Base-by-base conservation (phyloP, 2,888 invertebrate species). In the Nebria salina region DNA sequence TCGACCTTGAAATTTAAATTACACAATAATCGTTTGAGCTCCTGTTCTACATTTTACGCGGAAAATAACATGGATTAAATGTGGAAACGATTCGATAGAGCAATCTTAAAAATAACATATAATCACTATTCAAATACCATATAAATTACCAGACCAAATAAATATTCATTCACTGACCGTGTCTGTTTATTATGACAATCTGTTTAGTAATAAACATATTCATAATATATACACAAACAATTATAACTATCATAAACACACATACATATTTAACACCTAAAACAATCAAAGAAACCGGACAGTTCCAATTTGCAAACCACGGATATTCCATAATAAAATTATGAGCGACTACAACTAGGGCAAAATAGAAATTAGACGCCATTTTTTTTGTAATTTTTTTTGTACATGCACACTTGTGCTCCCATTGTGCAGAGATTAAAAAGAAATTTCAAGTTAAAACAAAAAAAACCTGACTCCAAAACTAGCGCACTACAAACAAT, bases 241-340 rank as follows among this genome's bases (percentile, higher is more conserved):
- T 25, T 20, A 70, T 34, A 64, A 41, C 70, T 26, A 72, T 26
- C n/a, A 78, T 65, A 78, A 54, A 41, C n/a, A 72, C 65, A 65
- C 34, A 54, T n/a, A 34, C 65, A 68, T 76, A 11, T 78, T 65
- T 78, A 78, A 78, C 78, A 78, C 73, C 78, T 73, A 34, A 65
- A 72, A 73, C 65, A 77, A 70, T 68, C 43, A 26, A 77, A 26
- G 72, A 72, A 34, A 77, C 68, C 68, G 54, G 64, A 34, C 70
- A 34, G 5, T 34, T 43, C 68, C 41, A 54, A 77, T 26, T 72
- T 77, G n/a, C 77, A 77, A 66, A 73, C 74, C 15, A 41, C 73
- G 78, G 79, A 79, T 75, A 79, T 79, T 74, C 74, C 79, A 79
- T 75, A 79, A 79, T 75, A 54, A 26, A 68, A 75, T 11, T 54